These are phyloP conservation scores for Apostichopus californicus DNA, from an alignment of 35 echinoderm and acorn worm genomes.

Conservation along the genomic window DNA sequence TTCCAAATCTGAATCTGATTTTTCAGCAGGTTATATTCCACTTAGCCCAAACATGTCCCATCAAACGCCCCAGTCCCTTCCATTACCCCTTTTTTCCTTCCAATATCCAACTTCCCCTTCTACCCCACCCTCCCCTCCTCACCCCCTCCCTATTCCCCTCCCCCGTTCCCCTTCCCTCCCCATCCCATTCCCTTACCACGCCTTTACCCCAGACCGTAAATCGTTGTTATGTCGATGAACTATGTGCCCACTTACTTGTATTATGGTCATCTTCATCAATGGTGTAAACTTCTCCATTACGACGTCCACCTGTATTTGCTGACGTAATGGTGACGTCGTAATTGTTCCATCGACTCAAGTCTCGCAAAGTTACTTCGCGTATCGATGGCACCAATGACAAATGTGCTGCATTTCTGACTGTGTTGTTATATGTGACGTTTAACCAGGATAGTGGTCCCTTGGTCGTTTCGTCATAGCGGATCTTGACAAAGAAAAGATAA, in stretches of 20 bases:
- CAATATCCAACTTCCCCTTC: too few species aligned
- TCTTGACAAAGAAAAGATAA: not conserved
- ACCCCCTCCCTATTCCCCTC: too few species aligned
- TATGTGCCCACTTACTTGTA: not conserved
- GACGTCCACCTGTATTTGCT: not conserved
- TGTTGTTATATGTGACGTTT: not conserved
- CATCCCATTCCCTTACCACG: too few species aligned
- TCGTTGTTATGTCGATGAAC: too few species aligned
- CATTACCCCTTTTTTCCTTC: too few species aligned
- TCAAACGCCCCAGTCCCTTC: too few species aligned
- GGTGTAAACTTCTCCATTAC: not conserved
- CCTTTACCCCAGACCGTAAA: too few species aligned
- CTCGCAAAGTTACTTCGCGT: not conserved
- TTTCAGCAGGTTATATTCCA: too few species aligned
- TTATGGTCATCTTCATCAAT: constrained; percentile 5
- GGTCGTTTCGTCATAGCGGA: not conserved
- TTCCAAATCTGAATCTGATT: too few species aligned
- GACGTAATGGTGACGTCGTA: constrained; percentile 5
- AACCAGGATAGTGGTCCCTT: not conserved
- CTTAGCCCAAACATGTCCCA: too few species aligned
- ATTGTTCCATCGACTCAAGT: constrained; percentile 16
- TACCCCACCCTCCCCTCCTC: too few species aligned
- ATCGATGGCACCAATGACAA: not conserved
- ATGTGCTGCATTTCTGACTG: not conserved
- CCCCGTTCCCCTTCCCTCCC: too few species aligned